Conservation (phyloP, 2,888 invertebrate species). For the Leptinotarsa haldemani region DNA sequence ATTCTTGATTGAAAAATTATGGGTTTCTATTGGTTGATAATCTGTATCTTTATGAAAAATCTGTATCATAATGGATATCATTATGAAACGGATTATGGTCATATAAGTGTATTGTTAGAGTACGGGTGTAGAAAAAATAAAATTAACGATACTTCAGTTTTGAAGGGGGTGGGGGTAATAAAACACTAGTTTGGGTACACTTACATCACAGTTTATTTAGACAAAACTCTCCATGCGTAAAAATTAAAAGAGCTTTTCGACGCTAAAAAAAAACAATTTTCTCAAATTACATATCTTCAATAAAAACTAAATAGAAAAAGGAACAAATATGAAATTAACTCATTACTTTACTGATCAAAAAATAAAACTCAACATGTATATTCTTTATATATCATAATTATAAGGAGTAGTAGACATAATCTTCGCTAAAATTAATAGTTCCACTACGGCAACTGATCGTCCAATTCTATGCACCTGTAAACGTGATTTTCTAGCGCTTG, state of each 20-base stretch:
- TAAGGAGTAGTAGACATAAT: background rate
- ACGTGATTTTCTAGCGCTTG: slow-evolving; percentile 50
- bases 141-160: no score
- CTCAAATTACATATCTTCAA: background rate
- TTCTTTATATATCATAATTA: background rate
- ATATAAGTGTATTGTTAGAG: no score
- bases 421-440: background rate
- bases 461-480: slow-evolving; percentile 50
- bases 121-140: no score
- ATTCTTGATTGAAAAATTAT: no score
- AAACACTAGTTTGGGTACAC: background rate
- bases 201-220: slow-evolving; percentile 10
- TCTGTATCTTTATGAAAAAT: no score
- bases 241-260: background rate
- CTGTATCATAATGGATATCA: no score
- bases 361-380: background rate
- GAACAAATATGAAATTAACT: background rate
- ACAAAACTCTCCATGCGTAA: background rate
- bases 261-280: background rate
- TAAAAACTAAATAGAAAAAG: background rate
- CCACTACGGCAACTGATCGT: slow-evolving; percentile 44
- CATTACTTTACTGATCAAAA: background rate
- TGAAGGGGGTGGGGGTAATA: background rate
- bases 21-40: no score
- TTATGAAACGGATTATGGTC: no score